Conservation (phyloP, 2,888 invertebrate species). For the Ectemnius continuus region DNA sequence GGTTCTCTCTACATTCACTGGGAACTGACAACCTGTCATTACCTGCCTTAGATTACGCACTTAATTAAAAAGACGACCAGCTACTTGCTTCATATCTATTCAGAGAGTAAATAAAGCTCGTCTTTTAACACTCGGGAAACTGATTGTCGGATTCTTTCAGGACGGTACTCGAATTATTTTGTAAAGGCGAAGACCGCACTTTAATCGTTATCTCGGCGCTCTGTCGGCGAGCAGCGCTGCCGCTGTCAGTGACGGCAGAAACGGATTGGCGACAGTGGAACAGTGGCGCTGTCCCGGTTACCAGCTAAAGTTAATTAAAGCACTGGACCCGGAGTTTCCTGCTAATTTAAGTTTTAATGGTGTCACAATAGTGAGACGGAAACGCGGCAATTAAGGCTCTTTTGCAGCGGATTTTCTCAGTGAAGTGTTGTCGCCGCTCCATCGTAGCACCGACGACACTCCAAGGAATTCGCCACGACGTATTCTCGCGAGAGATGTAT, state of each 20-base stretch:
- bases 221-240: not conserved
- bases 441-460: too few relatives aligned
- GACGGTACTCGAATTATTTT: not conserved
- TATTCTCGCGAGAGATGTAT: too few relatives aligned
- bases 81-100: too few relatives aligned
- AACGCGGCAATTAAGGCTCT: slow-evolving; percentile 2
- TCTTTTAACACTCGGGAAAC: too few relatives aligned
- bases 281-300: not conserved
- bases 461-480: too few relatives aligned
- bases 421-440: not conserved
- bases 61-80: too few relatives aligned
- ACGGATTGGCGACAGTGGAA: not conserved
- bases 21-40: too few relatives aligned
- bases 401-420: not conserved
- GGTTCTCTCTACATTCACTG: not conserved
- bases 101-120: too few relatives aligned
- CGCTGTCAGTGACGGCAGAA: not conserved
- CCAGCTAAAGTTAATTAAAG: slow-evolving; percentile 8
- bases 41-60: too few relatives aligned
- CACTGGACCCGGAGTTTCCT: slow-evolving; percentile 4
- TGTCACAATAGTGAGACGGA: slow-evolving; percentile 5
- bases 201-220: not conserved
- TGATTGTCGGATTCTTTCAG: too few relatives aligned
- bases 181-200: not conserved
- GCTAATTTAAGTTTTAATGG: slow-evolving; percentile 10